Conservation (phyloP, 2,797 vertebrate species). For the Oreochromis mossambicus region DNA sequence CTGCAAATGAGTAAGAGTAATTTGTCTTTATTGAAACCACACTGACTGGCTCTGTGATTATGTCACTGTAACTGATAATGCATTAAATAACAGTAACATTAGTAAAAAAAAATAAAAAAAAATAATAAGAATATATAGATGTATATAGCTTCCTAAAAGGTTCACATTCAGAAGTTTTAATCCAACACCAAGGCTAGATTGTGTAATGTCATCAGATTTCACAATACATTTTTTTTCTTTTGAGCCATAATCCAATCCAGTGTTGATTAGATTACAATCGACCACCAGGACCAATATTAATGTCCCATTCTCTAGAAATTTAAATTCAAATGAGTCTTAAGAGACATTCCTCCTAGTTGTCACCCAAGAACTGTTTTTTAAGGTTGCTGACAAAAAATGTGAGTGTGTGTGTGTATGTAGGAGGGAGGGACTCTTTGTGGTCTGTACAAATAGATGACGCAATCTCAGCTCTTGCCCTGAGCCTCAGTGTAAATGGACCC, state of each 20-base stretch:
- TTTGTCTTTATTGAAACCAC: neutral
- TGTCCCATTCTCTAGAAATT: neutral
- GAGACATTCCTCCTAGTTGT: neutral
- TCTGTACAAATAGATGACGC: conserved; percentile 9
- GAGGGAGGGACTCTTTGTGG: neutral
- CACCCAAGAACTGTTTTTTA: neutral
- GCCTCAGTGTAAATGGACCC: conserved; percentile 13
- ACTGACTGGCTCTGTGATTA: neutral
- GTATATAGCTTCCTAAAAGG: neutral
- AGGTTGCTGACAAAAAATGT: neutral
- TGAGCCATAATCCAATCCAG: neutral
- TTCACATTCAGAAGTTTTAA: neutral
- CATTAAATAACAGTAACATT: neutral
- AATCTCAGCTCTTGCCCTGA: neutral
- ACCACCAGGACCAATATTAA: neutral
- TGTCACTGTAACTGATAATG: neutral
- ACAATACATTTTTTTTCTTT: neutral
- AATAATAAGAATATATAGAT: too few relatives aligned
- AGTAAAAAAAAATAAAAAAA: too few relatives aligned
- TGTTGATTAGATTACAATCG: neutral
- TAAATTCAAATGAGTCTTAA: neutral
- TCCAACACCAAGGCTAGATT: neutral
- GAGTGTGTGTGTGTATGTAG: neutral
- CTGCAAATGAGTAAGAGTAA: neutral
- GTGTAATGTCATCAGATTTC: neutral